These are phyloP conservation scores for Alloplasta piceator DNA, from an alignment of 2,888 invertebrate genomes.

Conservation along the genomic window DNA sequence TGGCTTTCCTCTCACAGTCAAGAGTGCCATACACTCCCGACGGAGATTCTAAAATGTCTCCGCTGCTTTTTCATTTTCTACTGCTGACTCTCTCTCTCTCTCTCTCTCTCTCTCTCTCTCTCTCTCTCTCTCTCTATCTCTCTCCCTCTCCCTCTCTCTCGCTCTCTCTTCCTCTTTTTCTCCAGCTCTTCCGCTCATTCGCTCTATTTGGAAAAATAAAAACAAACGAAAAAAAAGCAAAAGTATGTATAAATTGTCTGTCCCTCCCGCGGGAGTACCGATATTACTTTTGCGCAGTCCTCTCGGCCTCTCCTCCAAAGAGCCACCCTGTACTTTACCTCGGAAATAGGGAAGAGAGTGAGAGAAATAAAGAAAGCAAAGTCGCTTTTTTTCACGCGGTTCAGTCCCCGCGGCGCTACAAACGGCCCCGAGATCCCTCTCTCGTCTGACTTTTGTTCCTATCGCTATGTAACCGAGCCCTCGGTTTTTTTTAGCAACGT, in stretches of 20 bases:
- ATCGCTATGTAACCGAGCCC: neutral
- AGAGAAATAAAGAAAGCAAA: neutral
- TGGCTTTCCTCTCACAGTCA: constrained; percentile 1
- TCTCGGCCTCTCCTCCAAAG: neutral
- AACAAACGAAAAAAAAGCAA: constrained; percentile 25
- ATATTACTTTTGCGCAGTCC: constrained; percentile 49
- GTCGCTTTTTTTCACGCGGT: neutral
- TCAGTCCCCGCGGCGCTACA: neutral
- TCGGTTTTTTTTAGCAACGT: no score
- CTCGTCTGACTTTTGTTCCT: neutral
- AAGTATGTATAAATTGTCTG: constrained; percentile 61
- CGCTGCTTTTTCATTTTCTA: constrained; percentile 1
- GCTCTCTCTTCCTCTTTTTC: neutral
- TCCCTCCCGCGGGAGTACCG: constrained; percentile 41
- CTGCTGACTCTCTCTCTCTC: neutral
- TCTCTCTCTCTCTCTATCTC: constrained; percentile 9
- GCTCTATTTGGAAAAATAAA: constrained; percentile 17
- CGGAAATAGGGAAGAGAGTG: neutral
- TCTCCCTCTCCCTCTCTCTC: neutral
- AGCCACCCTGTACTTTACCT: neutral
- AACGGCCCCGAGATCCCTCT: constrained; percentile 10
- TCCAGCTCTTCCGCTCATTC: neutral
- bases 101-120: neutral
- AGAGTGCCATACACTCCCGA: neutral
- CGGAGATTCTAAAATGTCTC: neutral